Evolutionary conservation across 1,140 invertebrate genomes (phyloP).

Genomic region (Sminthurides bifidus): DNA sequence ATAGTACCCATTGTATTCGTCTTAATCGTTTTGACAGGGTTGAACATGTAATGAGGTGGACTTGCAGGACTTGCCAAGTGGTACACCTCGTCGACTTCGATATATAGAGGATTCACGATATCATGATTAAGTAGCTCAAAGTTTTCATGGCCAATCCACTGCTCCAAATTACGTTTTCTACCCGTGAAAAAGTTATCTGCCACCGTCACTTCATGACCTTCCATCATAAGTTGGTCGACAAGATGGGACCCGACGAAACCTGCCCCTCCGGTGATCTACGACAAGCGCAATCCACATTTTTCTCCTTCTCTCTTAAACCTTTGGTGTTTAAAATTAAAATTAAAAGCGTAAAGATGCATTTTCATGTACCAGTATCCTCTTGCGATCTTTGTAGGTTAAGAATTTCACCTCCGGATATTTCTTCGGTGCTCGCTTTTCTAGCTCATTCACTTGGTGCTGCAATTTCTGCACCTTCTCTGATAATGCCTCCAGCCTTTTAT

Average conservation of each 20-base stretch:
- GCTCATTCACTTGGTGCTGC: constrained; percentile 53
- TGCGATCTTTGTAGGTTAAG: constrained; percentile 76
- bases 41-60: constrained; percentile 98
- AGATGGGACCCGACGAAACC: constrained; percentile 98
- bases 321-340: not conserved
- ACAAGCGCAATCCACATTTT: not conserved
- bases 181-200: constrained; percentile 98
- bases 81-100: constrained; percentile 99
- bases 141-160: constrained; percentile 98
- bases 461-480: constrained; percentile 46
- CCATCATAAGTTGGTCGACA: constrained; percentile 83
- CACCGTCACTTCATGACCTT: constrained; percentile 96
- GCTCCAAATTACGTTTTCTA: constrained; percentile 89
- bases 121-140: constrained; percentile 99
- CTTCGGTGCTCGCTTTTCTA: constrained; percentile 62
- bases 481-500: not conserved
- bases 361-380: constrained; percentile 66
- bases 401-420: constrained; percentile 82
- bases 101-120: constrained; percentile 93
- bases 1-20: constrained; percentile 99
- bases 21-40: constrained; percentile 99
- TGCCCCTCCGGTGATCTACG: constrained; percentile 84
- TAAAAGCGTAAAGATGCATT: not conserved
- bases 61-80: constrained; percentile 97
- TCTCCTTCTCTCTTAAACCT: not conserved